These are phyloP conservation scores for Calvadosia cruxmelitensis DNA, from an alignment of 30 jellyfish, hydroid and myxozoan genomes.

Conservation along the genomic window DNA sequence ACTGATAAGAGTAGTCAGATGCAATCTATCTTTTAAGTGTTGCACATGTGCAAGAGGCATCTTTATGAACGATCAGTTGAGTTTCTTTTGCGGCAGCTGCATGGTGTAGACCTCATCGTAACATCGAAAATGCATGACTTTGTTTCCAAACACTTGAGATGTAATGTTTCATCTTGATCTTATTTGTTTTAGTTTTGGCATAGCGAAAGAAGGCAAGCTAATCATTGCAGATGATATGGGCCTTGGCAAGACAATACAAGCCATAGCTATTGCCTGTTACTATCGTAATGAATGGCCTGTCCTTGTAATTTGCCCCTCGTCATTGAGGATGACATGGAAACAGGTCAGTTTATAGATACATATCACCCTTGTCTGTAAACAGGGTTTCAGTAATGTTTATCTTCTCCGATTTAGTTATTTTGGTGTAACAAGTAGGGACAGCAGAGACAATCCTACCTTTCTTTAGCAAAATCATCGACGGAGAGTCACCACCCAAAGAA, in stretches of 20 bases:
- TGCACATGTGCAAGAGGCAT: neutral
- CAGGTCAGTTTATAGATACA: too few species aligned
- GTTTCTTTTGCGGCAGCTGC: neutral
- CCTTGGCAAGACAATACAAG: slow-evolving; percentile 84
- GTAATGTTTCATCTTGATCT: neutral
- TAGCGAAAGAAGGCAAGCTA: slow-evolving; percentile 54
- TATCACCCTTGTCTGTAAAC: too few species aligned
- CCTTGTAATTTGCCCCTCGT: slow-evolving; percentile 72
- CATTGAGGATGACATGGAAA: slow-evolving; percentile 78
- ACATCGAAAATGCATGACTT: too few species aligned
- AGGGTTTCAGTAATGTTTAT: too few species aligned
- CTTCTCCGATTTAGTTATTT: too few species aligned
- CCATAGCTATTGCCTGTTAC: slow-evolving; percentile 50
- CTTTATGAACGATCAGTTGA: neutral
- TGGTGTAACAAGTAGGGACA: too few species aligned
- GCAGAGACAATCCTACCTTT: too few species aligned
- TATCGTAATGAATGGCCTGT: slow-evolving; percentile 82
- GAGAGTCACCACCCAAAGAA: too few species aligned
- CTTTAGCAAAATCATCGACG: too few species aligned
- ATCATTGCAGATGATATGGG: slow-evolving; percentile 98
- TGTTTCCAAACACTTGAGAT: neutral
- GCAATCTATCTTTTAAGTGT: neutral
- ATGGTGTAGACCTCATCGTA: neutral
- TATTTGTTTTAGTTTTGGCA: slow-evolving; percentile 34
- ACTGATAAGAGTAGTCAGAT: neutral